These are phyloP conservation scores for Prorops nasuta DNA, from an alignment of 1,140 invertebrate species.

Conservation along the genomic window DNA sequence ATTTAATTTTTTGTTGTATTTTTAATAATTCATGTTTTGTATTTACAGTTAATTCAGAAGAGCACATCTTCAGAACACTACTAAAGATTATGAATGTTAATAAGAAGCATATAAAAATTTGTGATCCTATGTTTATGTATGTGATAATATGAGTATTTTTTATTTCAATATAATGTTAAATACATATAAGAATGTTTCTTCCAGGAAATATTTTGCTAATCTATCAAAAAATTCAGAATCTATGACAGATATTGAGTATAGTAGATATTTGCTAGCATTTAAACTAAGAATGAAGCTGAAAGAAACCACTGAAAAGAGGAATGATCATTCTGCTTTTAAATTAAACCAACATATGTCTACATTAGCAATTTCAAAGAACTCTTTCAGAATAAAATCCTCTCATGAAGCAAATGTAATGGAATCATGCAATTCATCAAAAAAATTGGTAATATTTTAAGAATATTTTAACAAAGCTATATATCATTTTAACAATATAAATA, in stretches of 20 bases:
- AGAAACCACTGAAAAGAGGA: conserved; percentile 28
- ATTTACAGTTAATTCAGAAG: conserved; percentile 43
- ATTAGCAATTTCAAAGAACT: too few species aligned
- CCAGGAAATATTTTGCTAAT: conserved; percentile 39
- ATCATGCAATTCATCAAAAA: too few species aligned
- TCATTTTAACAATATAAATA: too few species aligned
- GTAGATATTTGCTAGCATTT: conserved; percentile 44
- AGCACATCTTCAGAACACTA: conserved; percentile 44
- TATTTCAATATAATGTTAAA: neutral
- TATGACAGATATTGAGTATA: conserved; percentile 33
- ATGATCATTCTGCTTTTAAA: too few species aligned
- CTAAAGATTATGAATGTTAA: conserved; percentile 33
- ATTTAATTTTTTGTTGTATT: too few species aligned
- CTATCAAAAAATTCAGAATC: conserved; percentile 16
- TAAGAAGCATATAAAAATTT: conserved; percentile 36
- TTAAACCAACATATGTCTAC: too few species aligned
- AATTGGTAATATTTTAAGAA: too few species aligned
- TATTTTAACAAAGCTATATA: neutral
- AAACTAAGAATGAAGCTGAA: conserved; percentile 40
- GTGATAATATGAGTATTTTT: too few species aligned
- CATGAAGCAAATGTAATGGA: too few species aligned
- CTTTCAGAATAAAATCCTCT: too few species aligned
- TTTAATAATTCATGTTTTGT: too few species aligned
- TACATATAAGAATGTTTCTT: conserved; percentile 16
- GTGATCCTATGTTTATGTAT: conserved; percentile 37